These are phyloP conservation scores for Chelon auratus DNA, from an alignment of 2,797 vertebrate genomes.

Conservation along the genomic window DNA sequence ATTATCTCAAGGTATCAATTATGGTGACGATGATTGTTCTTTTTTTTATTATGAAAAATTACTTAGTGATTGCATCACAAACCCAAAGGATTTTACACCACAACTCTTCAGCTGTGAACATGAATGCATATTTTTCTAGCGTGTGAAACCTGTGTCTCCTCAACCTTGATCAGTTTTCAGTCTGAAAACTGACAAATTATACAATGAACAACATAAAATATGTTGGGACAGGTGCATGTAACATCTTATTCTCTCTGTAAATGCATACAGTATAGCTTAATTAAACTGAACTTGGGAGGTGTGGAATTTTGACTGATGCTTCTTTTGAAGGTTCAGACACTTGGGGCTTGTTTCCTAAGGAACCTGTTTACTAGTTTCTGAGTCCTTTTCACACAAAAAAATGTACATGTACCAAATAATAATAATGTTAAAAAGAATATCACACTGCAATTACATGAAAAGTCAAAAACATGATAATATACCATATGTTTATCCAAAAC, in stretches of 20 bases:
- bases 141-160: background rate
- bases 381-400: conserved; percentile 33
- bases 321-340: conserved; percentile 43
- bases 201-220: background rate
- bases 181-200: background rate
- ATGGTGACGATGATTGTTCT: background rate
- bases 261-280: conserved; percentile 17
- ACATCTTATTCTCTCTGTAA: background rate
- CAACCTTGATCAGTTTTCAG: background rate
- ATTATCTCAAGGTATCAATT: conserved; percentile 32
- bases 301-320: conserved; percentile 34
- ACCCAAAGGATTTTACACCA: background rate
- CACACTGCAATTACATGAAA: background rate
- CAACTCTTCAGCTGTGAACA: background rate
- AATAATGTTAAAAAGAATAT: background rate
- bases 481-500: background rate
- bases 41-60: background rate
- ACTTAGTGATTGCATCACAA: conserved; percentile 9
- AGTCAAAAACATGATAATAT: background rate
- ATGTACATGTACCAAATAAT: background rate
- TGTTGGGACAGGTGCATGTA: background rate
- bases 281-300: conserved; percentile 38
- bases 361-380: conserved; percentile 39
- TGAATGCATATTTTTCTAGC: background rate
- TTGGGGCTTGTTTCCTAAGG: conserved; percentile 62